Evolutionary conservation across 2,888 invertebrate species (phyloP), one percentile per base, ranked within the genome.

Genomic region (Morinoia aosen): DNA sequence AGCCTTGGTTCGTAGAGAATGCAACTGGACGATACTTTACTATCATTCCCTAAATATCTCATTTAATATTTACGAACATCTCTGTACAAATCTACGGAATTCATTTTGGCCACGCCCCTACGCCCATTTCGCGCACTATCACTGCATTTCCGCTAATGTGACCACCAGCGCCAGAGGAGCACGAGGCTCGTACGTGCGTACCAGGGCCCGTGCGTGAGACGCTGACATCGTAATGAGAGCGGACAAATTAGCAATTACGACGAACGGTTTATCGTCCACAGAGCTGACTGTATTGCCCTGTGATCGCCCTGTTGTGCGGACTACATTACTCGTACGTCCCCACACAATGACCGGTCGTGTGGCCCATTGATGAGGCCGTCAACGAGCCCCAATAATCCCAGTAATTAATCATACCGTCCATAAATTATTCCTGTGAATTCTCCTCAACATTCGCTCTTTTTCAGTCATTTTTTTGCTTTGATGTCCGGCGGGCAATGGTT

Each of bases 331-430:
- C 88, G 11, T n/a, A 88, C 39, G 88, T 19, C 88, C 90, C 12
- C 90, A 39, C 90, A 90, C 48, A 90, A 90, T 90, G 48, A 39
- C 8, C 88, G 90, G 90, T 90, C 90, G 90, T 90, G 90, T 90
- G 90, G 90, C 90, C 39, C 90, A 90, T 90, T 90, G 40, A 90
- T 48, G 90, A 90, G 90, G 40, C 90, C 90, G 48, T 93, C 93
- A 57, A 57, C 93, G 58, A 14, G 19, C 8, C 57, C 57, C 33
- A 93, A 93, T 93, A 93, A 93, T 93, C 93, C 93, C 8, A 56
- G 57, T 57, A 57, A 93, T 93, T 93, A 93, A 93, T 93, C 93
- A 93, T 33, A 57, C 90, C 90, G 48, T 16, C 90, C 90, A 48
- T 90, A 90, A 39, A 90, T 90, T 48, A 90, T 48, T 19, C 90